Evolutionary conservation across 2,797 vertebrate genomes (phyloP).

Genomic region (Poeciliopsis infans): DNA sequence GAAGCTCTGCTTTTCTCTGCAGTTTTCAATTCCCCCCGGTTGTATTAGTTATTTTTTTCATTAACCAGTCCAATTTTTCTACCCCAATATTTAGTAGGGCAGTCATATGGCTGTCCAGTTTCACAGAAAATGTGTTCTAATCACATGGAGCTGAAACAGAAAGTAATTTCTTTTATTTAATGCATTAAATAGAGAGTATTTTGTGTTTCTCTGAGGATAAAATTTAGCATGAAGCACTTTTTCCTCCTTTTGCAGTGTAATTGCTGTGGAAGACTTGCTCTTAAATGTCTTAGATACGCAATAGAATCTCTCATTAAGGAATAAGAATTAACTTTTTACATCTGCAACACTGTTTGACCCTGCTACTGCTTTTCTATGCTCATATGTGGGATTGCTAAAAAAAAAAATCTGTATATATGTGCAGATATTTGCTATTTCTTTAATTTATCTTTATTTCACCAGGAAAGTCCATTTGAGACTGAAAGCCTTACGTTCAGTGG

Average conservation of each 20-base stretch:
- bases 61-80: background rate
- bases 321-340: background rate
- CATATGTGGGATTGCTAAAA: background rate
- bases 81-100: background rate
- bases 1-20: background rate
- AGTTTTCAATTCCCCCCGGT: background rate
- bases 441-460: too few relatives aligned
- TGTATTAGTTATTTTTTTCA: constrained; percentile 3
- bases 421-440: background rate
- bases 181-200: constrained; percentile 13
- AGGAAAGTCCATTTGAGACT: too few relatives aligned
- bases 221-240: constrained; percentile 27
- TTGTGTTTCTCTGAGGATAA: constrained; percentile 24
- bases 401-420: background rate
- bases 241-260: constrained; percentile 25
- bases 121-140: constrained; percentile 32
- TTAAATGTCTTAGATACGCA: background rate
- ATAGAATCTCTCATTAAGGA: background rate
- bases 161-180: constrained; percentile 36
- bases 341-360: background rate
- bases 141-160: constrained; percentile 25
- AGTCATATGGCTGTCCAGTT: constrained; percentile 1
- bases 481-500: too few relatives aligned
- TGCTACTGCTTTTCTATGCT: background rate
- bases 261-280: constrained; percentile 17